These are phyloP conservation scores for Allobates femoralis DNA, from an alignment of 2,797 vertebrate species.

Conservation along the genomic window DNA sequence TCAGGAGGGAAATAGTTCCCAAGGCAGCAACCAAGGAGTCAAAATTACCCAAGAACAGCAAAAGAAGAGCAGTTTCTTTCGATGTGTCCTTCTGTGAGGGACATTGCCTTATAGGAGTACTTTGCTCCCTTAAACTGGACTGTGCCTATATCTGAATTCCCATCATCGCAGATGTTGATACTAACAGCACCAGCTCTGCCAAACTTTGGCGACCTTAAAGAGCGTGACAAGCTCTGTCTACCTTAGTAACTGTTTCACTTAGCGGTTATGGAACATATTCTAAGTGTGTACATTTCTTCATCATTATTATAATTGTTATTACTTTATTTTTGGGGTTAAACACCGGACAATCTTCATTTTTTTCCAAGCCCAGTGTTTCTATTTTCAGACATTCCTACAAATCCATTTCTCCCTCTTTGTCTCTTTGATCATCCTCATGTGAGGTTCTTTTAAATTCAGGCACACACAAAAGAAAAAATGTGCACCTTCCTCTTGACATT, in stretches of 20 bases:
- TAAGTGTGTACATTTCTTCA: slow-evolving; percentile 62
- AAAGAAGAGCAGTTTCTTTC: slow-evolving; percentile 98
- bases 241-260: slow-evolving; percentile 73
- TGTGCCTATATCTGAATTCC: slow-evolving; percentile 78
- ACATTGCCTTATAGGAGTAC: slow-evolving; percentile 75
- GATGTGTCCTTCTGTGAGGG: slow-evolving; percentile 93
- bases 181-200: slow-evolving; percentile 63
- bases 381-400: slow-evolving; percentile 21
- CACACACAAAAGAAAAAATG: slow-evolving; percentile 17
- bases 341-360: slow-evolving; percentile 12
- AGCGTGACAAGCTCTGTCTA: slow-evolving; percentile 71
- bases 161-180: slow-evolving; percentile 61
- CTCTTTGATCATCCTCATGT: slow-evolving; percentile 20
- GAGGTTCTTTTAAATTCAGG: slow-evolving; percentile 32
- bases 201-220: slow-evolving; percentile 67
- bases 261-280: slow-evolving; percentile 68
- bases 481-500: slow-evolving; percentile 53
- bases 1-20: slow-evolving; percentile 93
- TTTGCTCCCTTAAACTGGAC: slow-evolving; percentile 80
- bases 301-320: slow-evolving; percentile 60
- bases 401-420: slow-evolving; percentile 38
- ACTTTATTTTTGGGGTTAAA: background rate
- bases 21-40: slow-evolving; percentile 91
- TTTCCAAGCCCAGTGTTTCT: background rate
- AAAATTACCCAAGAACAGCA: slow-evolving; percentile 93